A percentile compares a stretch with the other conserved stretches of the same genome.
These are phyloP conservation scores for Hafferia zeledoni DNA, from an alignment of 2,797 vertebrate genomes.

Conservation along the genomic window DNA sequence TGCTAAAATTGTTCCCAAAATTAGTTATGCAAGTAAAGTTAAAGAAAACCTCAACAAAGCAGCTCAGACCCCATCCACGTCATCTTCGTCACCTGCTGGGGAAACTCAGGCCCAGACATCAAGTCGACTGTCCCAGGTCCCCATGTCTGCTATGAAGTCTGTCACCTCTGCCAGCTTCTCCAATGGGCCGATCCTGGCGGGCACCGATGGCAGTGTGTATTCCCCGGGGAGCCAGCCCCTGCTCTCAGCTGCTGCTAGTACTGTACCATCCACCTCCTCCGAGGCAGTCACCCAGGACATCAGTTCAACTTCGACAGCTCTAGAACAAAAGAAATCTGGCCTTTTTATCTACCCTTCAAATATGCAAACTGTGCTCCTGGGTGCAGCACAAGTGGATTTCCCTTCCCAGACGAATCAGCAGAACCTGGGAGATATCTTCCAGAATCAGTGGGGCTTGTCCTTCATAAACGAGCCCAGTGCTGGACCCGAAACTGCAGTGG, in stretches of 20 bases:
- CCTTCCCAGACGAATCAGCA: conserved; percentile 91
- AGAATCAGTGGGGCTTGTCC: conserved; percentile 99
- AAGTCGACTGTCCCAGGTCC: conserved; percentile 91
- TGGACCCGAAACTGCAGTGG: conserved; percentile 78
- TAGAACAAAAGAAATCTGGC: conserved; percentile 92
- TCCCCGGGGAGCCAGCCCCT: conserved; percentile 85
- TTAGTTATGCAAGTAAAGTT: conserved; percentile 99
- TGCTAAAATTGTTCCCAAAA: conserved; percentile 99
- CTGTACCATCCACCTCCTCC: conserved; percentile 82
- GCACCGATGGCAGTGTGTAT: conserved; percentile 84
- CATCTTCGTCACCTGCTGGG: conserved; percentile 78
- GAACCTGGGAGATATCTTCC: conserved; percentile 97
- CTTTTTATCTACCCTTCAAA: conserved; percentile 97
- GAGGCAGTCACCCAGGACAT: conserved; percentile 85
- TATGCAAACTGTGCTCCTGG: conserved; percentile 97
- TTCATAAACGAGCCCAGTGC: conserved; percentile 97
- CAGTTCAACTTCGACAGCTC: conserved; percentile 72
- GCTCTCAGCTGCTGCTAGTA: conserved; percentile 89
- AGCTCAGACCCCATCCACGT: conserved; percentile 81
- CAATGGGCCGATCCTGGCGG: conserved; percentile 89
- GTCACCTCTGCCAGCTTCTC: conserved; percentile 96
- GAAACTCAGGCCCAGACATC: conserved; percentile 80
- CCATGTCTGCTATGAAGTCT: conserved; percentile 98
- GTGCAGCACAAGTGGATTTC: conserved; percentile 80
- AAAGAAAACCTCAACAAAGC: conserved; percentile 99